Evolutionary conservation across 2,888 invertebrate genomes (phyloP).

Genomic region (Chrysotoxum bicinctum): DNA sequence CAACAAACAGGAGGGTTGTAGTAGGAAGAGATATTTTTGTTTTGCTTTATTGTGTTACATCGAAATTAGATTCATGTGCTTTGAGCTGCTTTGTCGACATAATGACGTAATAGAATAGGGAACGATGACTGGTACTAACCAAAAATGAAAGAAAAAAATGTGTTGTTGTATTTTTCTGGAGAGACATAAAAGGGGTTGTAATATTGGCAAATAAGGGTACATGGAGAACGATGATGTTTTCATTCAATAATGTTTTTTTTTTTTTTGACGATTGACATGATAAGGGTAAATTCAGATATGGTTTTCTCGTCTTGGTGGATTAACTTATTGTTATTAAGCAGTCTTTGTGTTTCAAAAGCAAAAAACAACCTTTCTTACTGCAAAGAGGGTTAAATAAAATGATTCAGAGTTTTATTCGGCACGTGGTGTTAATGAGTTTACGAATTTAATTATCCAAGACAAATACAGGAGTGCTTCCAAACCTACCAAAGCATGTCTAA

Average conservation of each 20-base stretch:
- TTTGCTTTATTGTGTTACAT: constrained; percentile 37
- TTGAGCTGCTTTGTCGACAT: constrained; percentile 46
- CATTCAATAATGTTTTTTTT: constrained; percentile 23
- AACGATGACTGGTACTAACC: constrained; percentile 16
- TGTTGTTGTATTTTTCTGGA: background rate
- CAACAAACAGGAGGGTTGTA: background rate
- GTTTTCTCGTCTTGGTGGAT: constrained; percentile 32
- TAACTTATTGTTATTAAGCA: constrained; percentile 34
- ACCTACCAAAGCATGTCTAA: constrained; percentile 17
- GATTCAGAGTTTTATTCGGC: constrained; percentile 13
- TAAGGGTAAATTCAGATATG: constrained; percentile 43
- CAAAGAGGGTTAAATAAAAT: constrained; percentile 8
- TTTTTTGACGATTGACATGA: constrained; percentile 34
- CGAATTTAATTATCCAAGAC: constrained; percentile 6
- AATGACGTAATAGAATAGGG: constrained; percentile 47
- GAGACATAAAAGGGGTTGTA: constrained; percentile 32
- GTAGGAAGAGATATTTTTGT: constrained; percentile 21
- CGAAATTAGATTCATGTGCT: constrained; percentile 47
- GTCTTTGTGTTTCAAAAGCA: background rate
- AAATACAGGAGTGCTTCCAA: background rate
- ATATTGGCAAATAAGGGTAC: constrained; percentile 28
- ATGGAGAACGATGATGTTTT: constrained; percentile 55
- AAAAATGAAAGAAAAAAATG: background rate
- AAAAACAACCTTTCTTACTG: background rate
- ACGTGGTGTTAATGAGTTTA: constrained; percentile 29